Conservation (phyloP, 2,888 invertebrate species). For the Drosophila anomelani region DNA sequence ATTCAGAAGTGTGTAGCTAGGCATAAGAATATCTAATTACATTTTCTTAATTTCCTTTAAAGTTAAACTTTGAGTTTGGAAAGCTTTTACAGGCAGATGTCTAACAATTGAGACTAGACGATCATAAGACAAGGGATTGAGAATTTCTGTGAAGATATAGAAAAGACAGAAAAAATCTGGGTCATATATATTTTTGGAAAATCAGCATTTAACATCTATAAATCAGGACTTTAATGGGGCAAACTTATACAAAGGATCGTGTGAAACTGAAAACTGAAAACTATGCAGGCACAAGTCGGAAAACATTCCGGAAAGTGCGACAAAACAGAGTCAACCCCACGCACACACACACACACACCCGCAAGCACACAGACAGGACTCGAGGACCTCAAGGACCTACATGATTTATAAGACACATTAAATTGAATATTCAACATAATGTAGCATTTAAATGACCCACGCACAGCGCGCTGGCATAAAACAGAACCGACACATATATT, state of each 20-base stretch:
- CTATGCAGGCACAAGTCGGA: neutral
- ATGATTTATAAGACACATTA: conserved; percentile 78
- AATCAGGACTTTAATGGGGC: conserved; percentile 1
- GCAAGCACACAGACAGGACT: conserved; percentile 1
- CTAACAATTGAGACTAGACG: too few species aligned
- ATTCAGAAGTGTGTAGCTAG: too few species aligned
- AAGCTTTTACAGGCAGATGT: neutral
- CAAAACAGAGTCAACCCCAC: conserved; percentile 8
- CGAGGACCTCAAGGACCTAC: conserved; percentile 61
- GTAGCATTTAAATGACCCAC: conserved; percentile 74
- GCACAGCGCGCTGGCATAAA: conserved; percentile 42
- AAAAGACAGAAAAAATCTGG: neutral
- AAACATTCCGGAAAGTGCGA: conserved; percentile 15
- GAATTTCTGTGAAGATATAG: neutral
- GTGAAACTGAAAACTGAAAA: neutral
- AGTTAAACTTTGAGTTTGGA: neutral
- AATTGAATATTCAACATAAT: conserved; percentile 79
- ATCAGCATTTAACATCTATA: neutral
- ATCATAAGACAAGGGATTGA: too few species aligned
- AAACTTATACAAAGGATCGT: neutral
- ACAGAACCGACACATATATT: conserved; percentile 15
- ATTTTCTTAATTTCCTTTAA: too few species aligned
- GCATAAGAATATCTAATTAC: too few species aligned
- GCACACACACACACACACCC: conserved; percentile 1
- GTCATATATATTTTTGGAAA: neutral